These are phyloP conservation scores for Hydropsyche betteni DNA, from an alignment of 2,888 invertebrate genomes.

Conservation along the genomic window DNA sequence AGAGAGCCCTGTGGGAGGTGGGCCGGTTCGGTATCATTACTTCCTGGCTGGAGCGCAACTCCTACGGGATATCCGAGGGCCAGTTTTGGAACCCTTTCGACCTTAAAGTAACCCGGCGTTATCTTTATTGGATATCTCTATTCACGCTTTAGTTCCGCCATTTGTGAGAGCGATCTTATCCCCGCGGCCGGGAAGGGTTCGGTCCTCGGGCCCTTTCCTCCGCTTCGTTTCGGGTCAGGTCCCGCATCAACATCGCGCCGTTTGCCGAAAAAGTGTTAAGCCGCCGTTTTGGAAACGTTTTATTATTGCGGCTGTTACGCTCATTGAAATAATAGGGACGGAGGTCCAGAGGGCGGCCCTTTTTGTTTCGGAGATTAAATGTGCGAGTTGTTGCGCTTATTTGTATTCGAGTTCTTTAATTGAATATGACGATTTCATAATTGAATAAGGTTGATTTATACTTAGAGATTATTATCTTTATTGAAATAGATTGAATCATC, in stretches of 20 bases:
- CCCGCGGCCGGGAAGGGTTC: constrained; percentile 9
- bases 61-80: constrained; percentile 36
- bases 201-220: too few species aligned
- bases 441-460: too few species aligned
- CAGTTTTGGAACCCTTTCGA: constrained; percentile 33
- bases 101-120: constrained; percentile 37
- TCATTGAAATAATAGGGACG: constrained; percentile 44
- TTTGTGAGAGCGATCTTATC: constrained; percentile 48
- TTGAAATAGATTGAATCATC: too few species aligned
- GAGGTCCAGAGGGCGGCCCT: constrained; percentile 20
- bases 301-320: constrained; percentile 43
- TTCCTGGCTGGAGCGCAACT: constrained; percentile 36
- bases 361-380: constrained; percentile 12
- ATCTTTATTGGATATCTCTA: constrained; percentile 50
- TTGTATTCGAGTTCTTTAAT: too few species aligned
- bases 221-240: too few species aligned
- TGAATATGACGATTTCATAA: too few species aligned
- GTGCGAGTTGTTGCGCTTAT: constrained; percentile 31
- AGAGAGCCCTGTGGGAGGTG: neutral
- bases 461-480: too few species aligned
- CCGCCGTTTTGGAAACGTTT: constrained; percentile 45
- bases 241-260: neutral
- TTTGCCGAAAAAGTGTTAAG: constrained; percentile 48
- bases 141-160: constrained; percentile 48
- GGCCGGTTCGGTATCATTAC: constrained; percentile 33